A percentile compares a stretch with the other conserved stretches of the same genome.
phyloP scores from a whole-genome alignment of 2,113 vertebrate genomes.

The Tragulus kanchil region DNA sequence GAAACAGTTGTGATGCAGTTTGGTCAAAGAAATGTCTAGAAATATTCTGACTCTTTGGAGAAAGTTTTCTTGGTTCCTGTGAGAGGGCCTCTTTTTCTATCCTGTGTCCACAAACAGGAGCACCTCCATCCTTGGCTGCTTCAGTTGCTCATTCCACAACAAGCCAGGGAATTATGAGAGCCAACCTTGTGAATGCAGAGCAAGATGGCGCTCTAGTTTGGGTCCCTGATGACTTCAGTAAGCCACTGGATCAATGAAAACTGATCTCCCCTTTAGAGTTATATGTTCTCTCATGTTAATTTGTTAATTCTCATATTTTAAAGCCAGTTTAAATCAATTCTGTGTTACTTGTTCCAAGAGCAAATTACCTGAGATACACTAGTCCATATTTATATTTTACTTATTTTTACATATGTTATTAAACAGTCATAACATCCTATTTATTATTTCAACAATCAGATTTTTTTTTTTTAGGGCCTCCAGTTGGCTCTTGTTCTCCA shows the following conservation, averaged over 20 bases:
- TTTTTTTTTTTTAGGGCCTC: background rate
- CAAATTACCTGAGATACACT: background rate
- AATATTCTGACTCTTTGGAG: background rate
- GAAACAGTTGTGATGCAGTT: background rate
- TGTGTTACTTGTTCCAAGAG: background rate
- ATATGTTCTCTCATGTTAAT: background rate
- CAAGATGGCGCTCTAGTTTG: background rate
- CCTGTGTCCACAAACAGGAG: background rate
- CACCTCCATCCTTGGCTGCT: background rate
- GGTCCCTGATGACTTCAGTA: background rate
- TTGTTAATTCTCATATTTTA: background rate
- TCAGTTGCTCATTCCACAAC: background rate
- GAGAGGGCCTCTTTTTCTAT: background rate
- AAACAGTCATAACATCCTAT: background rate
- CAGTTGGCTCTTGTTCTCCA: background rate
- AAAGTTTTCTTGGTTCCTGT: background rate
- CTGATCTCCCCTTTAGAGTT: background rate
- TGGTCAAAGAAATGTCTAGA: background rate
- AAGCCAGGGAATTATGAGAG: background rate
- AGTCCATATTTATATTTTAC: background rate
- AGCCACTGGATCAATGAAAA: background rate
- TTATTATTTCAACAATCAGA: background rate
- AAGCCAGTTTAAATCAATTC: background rate
- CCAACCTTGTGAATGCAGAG: background rate
- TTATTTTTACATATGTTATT: background rate